Evolutionary conservation across 1,140 invertebrate species (phyloP), one percentile per base, ranked within the genome.

Genomic region (Trichonephila inaurata): DNA sequence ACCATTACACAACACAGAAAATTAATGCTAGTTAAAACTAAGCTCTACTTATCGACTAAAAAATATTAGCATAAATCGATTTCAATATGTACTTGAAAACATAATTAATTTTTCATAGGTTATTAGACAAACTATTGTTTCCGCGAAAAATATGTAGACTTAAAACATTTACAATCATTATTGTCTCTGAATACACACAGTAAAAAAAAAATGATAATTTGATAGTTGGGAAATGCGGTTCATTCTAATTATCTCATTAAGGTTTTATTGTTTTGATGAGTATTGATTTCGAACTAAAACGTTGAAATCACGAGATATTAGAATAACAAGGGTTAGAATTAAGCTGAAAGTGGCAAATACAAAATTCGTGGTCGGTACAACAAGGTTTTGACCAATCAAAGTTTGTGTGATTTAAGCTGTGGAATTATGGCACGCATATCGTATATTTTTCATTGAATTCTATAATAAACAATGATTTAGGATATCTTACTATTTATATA

Each of bases 301-400:
- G 69, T 7, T 33, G 12, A 77, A 33, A 33, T 77, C 69, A 77
- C 69, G 69, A 77, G 28, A 24, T 18, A 28, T 77, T 33, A 14
- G 69, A 28, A 33, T 77, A 28, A 77, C 28, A 77, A 5, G 1
- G 5, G 69, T 77, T 28, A 3, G 69, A 77, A 77, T 40, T 77
- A 24, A 77, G 28, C 28, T 33, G 28, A 83, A 83, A 21, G 81
- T 58, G 51, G 40, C 81, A 58, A 58, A 58, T 83, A 51, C 51
- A 58, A 83, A 83, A n/a, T 83, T 16, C 44, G 81, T 51, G 81
- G 81, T 83, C 51, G 81, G 81, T 58, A 83, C 81, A 58, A 83
- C 81, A 83, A n/a, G 44, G 44, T 19, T 83, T 51, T 83, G 81
- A n/a, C 81, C 81, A 58, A 83, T 83, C 81, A 58, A 44, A 24